Evolutionary conservation across 2,113 vertebrate genomes (phyloP).

Genomic region (Rhinoderma darwinii): DNA sequence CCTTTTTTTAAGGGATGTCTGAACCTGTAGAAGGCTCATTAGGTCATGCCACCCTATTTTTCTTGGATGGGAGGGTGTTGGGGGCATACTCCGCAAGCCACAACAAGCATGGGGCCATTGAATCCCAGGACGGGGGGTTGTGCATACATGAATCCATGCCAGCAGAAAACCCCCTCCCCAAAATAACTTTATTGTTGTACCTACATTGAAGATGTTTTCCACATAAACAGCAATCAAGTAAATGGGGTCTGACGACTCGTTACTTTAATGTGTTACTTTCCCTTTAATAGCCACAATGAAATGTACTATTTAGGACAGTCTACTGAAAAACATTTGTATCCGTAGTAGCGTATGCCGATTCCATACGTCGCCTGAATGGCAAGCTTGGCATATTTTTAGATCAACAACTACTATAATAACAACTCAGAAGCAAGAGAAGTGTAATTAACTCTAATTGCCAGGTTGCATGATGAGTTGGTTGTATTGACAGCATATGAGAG

Average conservation of each 20-base stretch:
- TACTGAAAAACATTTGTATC: background rate
- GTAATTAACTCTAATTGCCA: conserved; percentile 15
- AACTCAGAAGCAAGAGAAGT: background rate
- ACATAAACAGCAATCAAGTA: background rate
- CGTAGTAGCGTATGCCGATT: background rate
- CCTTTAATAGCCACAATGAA: background rate
- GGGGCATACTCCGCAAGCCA: too few species aligned
- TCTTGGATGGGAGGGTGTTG: too few species aligned
- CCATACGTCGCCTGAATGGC: background rate
- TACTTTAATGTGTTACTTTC: background rate
- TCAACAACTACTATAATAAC: background rate
- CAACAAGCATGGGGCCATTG: too few species aligned
- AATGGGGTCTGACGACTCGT: background rate
- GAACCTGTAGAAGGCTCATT: too few species aligned
- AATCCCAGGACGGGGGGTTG: too few species aligned
- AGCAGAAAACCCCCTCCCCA: too few species aligned
- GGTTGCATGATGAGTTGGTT: background rate
- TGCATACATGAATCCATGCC: too few species aligned
- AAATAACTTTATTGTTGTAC: too few species aligned
- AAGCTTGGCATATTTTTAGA: conserved; percentile 9
- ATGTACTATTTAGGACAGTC: background rate
- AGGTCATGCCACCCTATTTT: too few species aligned
- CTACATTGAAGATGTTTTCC: background rate
- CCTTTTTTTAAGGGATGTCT: too few species aligned
- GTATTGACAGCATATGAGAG: background rate